phyloP scores from a whole-genome alignment of 2,113 vertebrate genomes.

The Cephalopholis sonnerati region DNA sequence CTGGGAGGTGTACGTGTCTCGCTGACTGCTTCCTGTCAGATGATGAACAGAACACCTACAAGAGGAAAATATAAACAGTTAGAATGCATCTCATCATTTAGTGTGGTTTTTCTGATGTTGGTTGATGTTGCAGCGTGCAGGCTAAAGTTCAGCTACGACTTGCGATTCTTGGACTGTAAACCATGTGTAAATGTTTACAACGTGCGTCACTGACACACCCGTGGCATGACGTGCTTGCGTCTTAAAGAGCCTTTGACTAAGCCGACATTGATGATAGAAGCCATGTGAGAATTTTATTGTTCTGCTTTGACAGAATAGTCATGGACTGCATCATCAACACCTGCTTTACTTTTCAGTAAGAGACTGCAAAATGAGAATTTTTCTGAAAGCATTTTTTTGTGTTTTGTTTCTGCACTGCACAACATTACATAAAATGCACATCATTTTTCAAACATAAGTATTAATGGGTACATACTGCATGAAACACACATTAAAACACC shows the following conservation, averaged over 20 bases:
- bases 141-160: neutral
- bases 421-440: too few species aligned
- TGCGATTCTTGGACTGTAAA: neutral
- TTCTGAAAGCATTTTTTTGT: neutral
- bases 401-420: neutral
- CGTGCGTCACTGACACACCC: neutral
- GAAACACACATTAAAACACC: neutral
- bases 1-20: neutral
- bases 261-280: neutral
- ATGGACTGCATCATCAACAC: neutral
- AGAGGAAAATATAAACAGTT: conserved; percentile 3
- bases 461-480: neutral
- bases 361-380: neutral
- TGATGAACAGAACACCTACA: conserved; percentile 24
- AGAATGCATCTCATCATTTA: neutral
- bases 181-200: neutral
- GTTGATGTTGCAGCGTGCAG: neutral
- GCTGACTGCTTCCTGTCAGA: conserved; percentile 6
- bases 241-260: neutral
- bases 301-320: neutral
- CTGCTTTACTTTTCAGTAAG: neutral
- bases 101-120: neutral
- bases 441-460: neutral
- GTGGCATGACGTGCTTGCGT: neutral
- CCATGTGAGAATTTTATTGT: conserved; percentile 7